phyloP scores from a whole-genome alignment of 2,797 vertebrate species.

The Brachyrhaphis roseni region DNA sequence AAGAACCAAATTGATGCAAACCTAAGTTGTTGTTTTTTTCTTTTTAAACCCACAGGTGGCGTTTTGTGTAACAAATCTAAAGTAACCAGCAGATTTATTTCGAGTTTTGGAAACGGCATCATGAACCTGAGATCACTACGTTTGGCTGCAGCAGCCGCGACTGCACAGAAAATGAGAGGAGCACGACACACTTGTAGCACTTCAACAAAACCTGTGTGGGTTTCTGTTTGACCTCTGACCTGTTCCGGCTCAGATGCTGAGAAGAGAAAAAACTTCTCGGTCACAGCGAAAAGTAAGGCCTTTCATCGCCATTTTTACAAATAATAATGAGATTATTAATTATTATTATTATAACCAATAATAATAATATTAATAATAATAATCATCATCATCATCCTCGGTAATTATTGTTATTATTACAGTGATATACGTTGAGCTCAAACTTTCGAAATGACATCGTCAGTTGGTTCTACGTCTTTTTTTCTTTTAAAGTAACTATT shows the following conservation, averaged over 20 bases:
- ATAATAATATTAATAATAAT: background rate
- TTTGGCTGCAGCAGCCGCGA: background rate
- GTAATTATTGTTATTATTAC: background rate
- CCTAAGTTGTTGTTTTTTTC: slow-evolving; percentile 22
- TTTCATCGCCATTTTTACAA: background rate
- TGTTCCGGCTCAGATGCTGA: background rate
- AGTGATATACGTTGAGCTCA: background rate
- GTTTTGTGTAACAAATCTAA: no score
- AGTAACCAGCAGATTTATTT: background rate
- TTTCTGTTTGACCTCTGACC: background rate
- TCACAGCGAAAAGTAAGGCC: background rate
- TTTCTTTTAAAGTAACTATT: background rate
- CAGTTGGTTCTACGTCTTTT: background rate
- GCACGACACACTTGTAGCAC: background rate
- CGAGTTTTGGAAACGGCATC: background rate
- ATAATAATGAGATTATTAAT: no score
- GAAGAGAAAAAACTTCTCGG: background rate
- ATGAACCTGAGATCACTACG: background rate
- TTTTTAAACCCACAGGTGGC: slow-evolving; percentile 1
- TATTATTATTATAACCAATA: background rate
- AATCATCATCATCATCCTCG: background rate
- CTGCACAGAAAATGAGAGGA: background rate
- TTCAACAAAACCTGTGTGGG: background rate
- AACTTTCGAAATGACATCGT: background rate
- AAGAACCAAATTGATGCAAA: slow-evolving; percentile 12